Conservation (phyloP, 2,888 invertebrate genomes). For the Watsonalla binaria region DNA sequence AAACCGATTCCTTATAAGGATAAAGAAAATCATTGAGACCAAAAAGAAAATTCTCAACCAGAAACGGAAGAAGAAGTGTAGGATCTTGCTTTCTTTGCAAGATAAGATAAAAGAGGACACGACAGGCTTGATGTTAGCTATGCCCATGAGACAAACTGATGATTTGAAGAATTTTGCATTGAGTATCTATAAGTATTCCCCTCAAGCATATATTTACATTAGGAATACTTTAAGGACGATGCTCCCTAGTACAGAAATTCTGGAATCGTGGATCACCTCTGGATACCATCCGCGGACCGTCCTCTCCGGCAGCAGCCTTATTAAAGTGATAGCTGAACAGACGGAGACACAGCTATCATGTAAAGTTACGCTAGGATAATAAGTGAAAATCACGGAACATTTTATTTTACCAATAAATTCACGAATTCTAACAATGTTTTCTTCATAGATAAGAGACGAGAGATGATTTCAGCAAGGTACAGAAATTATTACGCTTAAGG, state of each 20-base stretch:
- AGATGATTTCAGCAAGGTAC: too few relatives aligned
- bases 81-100: conserved; percentile 59
- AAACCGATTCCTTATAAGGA: conserved; percentile 43
- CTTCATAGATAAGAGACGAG: too few relatives aligned
- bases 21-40: conserved; percentile 57
- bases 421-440: conserved; percentile 13
- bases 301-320: conserved; percentile 45
- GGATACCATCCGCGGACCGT: conserved; percentile 60
- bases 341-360: conserved; percentile 62
- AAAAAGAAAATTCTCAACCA: conserved; percentile 58
- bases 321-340: conserved; percentile 62
- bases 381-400: conserved; percentile 28
- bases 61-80: conserved; percentile 65
- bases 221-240: conserved; percentile 66
- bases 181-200: conserved; percentile 69
- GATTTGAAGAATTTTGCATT: conserved; percentile 69
- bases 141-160: conserved; percentile 67
- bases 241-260: conserved; percentile 63
- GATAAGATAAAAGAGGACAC: conserved; percentile 69
- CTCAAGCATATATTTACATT: conserved; percentile 68
- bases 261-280: conserved; percentile 59
- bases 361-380: conserved; percentile 55
- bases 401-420: conserved; percentile 25
- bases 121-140: conserved; percentile 62
- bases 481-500: too few relatives aligned